Percentiles rank a stretch among this genome's conserved stretches.
phyloP scores from a whole-genome alignment of 2,888 invertebrate genomes.

The Eupithecia inturbata region DNA sequence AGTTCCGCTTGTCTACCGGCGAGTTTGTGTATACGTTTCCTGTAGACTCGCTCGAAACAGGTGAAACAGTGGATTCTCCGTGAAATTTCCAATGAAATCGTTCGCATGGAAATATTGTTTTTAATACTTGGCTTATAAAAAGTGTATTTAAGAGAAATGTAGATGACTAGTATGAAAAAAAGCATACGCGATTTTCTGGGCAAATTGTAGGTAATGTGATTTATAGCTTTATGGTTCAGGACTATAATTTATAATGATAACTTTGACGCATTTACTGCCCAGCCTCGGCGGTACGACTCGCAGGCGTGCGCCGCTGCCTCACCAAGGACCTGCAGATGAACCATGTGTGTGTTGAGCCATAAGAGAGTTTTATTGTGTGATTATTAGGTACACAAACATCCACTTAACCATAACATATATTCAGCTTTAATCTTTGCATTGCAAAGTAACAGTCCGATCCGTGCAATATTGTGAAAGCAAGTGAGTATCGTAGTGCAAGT shows the following conservation, averaged over 20 bases:
- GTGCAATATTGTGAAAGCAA: not conserved
- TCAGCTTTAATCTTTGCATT: too few relatives aligned
- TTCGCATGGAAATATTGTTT: not conserved
- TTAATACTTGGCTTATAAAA: not conserved
- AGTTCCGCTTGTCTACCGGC: constrained; percentile 36
- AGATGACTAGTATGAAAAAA: too few relatives aligned
- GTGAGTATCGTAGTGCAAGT: too few relatives aligned
- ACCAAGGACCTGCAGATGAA: not conserved
- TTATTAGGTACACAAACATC: too few relatives aligned
- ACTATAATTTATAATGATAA: too few relatives aligned
- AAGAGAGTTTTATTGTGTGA: not conserved
- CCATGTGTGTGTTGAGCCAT: not conserved
- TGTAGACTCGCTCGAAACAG: constrained; percentile 49
- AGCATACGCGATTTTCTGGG: too few relatives aligned
- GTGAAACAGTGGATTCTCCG: constrained; percentile 5
- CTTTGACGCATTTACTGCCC: not conserved
- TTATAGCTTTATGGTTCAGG: too few relatives aligned
- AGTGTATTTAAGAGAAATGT: too few relatives aligned
- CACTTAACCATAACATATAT: too few relatives aligned
- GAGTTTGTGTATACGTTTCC: constrained; percentile 62
- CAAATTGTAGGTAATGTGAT: too few relatives aligned
- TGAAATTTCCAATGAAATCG: constrained; percentile 11
- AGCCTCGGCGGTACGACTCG: not conserved
- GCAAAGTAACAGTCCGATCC: too few relatives aligned
- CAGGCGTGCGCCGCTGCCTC: too few relatives aligned